Evolutionary conservation across 2,888 invertebrate genomes (phyloP).

Genomic region (Encarsia formosa): DNA sequence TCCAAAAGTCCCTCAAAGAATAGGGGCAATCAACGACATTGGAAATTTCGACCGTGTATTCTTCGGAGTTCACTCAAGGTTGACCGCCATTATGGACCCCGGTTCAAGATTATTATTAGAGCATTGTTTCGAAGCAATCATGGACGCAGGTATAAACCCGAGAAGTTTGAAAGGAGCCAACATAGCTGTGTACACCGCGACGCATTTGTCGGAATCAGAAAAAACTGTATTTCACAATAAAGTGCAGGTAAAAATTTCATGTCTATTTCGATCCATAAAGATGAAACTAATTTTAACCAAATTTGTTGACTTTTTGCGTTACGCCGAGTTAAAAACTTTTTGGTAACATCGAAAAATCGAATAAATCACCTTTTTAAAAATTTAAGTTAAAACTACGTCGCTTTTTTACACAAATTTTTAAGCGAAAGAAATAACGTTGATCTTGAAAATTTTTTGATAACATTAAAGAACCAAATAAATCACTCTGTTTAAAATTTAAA

Average conservation of each 20-base stretch:
- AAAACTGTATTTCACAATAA: constrained; percentile 26
- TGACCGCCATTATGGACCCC: constrained; percentile 28
- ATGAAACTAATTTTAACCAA: too few relatives aligned
- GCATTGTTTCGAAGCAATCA: constrained; percentile 26
- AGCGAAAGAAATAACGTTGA: too few relatives aligned
- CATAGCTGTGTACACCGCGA: constrained; percentile 25
- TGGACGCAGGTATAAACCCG: constrained; percentile 31
- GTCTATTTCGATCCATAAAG: too few relatives aligned
- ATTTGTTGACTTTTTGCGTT: too few relatives aligned
- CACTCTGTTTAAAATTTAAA: too few relatives aligned
- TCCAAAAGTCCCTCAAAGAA: constrained; percentile 19
- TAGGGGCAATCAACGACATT: constrained; percentile 20
- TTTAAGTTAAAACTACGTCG: too few relatives aligned
- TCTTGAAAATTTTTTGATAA: too few relatives aligned
- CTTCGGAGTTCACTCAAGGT: constrained; percentile 29
- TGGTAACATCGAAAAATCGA: too few relatives aligned
- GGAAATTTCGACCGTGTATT: constrained; percentile 29
- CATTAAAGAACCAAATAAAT: too few relatives aligned
- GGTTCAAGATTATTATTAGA: constrained; percentile 25
- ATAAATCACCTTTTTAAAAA: too few relatives aligned
- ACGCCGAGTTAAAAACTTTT: too few relatives aligned
- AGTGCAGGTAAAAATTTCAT: constrained; percentile 25
- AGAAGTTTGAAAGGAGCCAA: constrained; percentile 24
- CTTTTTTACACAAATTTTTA: too few relatives aligned
- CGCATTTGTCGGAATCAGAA: constrained; percentile 29